Evolutionary conservation across 2,888 invertebrate species (phyloP), one percentile per base, ranked within the genome.

Genomic region (Hirtodrosophila alboralis): DNA sequence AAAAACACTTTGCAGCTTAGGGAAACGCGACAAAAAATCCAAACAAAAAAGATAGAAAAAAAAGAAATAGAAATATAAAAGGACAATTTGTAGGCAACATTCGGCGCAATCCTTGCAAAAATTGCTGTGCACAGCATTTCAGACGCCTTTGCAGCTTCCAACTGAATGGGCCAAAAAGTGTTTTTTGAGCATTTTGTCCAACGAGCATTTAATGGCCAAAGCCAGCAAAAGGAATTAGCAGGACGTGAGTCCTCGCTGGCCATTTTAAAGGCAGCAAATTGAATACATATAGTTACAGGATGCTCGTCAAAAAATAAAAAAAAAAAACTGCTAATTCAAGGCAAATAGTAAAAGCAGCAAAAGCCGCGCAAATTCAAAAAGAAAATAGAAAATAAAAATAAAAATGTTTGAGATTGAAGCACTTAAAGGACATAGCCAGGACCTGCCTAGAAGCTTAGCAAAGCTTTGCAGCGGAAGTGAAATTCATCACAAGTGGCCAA

Each of bases 191-290:
- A 61, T n/a, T n/a, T n/a, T n/a, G n/a, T n/a, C n/a, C 65, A 67
- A 76, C 74, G 74, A 75, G 64, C 57, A 75, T 86, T 84, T 86
- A 81, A 81, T 84, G 76, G 77, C 74, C 64, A 61, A 58, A 59
- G 53, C 34, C 56, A n/a, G n/a, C n/a, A 36, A 58, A 64, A 54
- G 61, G 77, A 84, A 84, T 79, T 75, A 69, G 65, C 53, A 53
- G 21, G 34, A 18, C 57, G 47, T 26, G 49, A 21, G 53, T 48
- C 40, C 21, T n/a, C n/a, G 33, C 27, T 12, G 12, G 10, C 5
- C n/a, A n/a, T 21, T 21, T 21, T 4, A 21, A 21, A 23, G 23
- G 23, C 14, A 40, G 36, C 12, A 26, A 75, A 74, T 65, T 76
- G 72, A 75, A 71, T 76, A 56, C 36, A 52, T 45, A 72, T 45